phyloP scores from a whole-genome alignment of 2,797 vertebrate genomes.

The Anomalospiza imberbis region DNA sequence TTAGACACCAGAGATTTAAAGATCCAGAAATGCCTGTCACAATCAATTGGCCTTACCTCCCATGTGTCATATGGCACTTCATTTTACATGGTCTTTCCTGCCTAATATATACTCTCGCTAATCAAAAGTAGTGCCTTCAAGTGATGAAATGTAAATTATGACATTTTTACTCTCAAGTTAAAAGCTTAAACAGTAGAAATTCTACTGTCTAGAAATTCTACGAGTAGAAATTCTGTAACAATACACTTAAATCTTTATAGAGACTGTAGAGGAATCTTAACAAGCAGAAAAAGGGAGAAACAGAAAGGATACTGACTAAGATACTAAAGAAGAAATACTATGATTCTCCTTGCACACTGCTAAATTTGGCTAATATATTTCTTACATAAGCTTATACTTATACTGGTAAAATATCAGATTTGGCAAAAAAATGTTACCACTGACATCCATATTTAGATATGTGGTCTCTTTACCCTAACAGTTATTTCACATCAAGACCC shows the following conservation, averaged over 20 bases:
- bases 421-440: not conserved
- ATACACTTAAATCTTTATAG: not conserved
- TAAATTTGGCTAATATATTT: not conserved
- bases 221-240: not conserved
- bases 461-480: not conserved
- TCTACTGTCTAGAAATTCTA: not conserved
- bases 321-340: not conserved
- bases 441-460: not conserved
- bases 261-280: not conserved
- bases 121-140: not conserved
- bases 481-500: not conserved
- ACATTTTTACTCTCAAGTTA: not conserved
- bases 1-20: not conserved
- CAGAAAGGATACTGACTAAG: not conserved
- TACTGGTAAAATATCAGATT: not conserved
- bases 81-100: not conserved
- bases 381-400: not conserved
- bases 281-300: not conserved
- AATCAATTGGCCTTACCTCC: not conserved
- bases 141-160: not conserved
- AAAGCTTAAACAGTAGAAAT: not conserved
- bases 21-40: not conserved
- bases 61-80: not conserved
- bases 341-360: not conserved
- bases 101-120: not conserved